phyloP scores from a whole-genome alignment of 1,140 invertebrate species.

The Papilio polyxenes region DNA sequence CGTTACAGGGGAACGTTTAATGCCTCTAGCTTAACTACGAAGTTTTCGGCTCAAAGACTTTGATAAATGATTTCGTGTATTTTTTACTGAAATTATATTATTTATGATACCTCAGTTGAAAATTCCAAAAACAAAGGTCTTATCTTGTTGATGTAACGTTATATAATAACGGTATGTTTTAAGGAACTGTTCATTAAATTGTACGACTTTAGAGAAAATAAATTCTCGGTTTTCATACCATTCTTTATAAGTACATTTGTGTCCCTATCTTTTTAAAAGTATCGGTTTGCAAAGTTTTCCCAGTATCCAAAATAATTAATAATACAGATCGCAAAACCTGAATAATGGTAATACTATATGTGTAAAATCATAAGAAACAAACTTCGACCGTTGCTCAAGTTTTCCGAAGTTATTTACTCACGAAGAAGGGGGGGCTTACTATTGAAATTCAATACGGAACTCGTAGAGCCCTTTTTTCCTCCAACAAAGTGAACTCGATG shows the following conservation, averaged over 20 bases:
- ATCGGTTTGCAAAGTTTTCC: background rate
- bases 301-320: background rate
- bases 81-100: background rate
- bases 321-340: constrained; percentile 3
- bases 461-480: constrained; percentile 48
- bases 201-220: background rate
- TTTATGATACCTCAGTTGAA: background rate
- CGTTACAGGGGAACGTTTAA: constrained; percentile 30
- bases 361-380: constrained; percentile 27
- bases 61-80: constrained; percentile 1
- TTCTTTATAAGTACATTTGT: background rate
- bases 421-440: constrained; percentile 38
- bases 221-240: no score
- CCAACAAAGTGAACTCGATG: constrained; percentile 59
- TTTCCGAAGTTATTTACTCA: constrained; percentile 35
- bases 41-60: constrained; percentile 9
- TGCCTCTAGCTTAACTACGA: constrained; percentile 28
- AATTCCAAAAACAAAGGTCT: background rate
- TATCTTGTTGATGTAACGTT: background rate
- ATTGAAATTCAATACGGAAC: constrained; percentile 61
- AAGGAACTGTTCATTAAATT: background rate
- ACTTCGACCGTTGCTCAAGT: constrained; percentile 28
- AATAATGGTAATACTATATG: constrained; percentile 17
- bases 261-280: background rate
- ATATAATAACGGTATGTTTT: background rate